These are phyloP conservation scores for Phasianus colchicus DNA, from an alignment of 2,113 vertebrate species.

Conservation along the genomic window DNA sequence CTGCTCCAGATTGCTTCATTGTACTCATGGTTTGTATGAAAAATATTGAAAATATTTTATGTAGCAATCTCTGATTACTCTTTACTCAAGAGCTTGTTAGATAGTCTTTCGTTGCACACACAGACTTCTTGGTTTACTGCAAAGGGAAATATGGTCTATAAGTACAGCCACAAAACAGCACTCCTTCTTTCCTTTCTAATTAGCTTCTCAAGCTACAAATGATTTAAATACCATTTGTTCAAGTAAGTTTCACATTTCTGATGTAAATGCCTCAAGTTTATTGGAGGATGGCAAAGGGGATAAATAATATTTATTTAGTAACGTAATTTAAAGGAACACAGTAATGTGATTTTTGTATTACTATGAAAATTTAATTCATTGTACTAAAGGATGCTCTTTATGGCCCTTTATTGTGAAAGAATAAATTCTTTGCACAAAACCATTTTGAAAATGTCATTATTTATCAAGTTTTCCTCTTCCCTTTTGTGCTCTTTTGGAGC, in stretches of 20 bases:
- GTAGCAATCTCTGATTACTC: background rate
- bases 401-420: background rate
- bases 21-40: background rate
- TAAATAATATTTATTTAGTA: background rate
- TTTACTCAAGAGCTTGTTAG: background rate
- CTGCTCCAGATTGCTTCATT: background rate
- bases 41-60: background rate
- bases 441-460: background rate
- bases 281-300: conserved; percentile 1
- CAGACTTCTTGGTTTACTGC: background rate
- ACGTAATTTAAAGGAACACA: background rate
- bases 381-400: background rate
- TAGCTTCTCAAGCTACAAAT: background rate
- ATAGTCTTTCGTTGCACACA: background rate
- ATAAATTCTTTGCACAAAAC: conserved; percentile 31
- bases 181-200: background rate
- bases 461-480: background rate
- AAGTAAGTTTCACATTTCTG: background rate
- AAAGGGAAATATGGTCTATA: background rate
- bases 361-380: background rate
- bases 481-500: background rate
- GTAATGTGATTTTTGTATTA: background rate
- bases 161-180: background rate
- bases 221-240: background rate
- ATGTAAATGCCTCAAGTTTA: background rate